These are phyloP conservation scores for Acanthochromis polyacanthus DNA, from an alignment of 2,113 vertebrate genomes.

Conservation along the genomic window DNA sequence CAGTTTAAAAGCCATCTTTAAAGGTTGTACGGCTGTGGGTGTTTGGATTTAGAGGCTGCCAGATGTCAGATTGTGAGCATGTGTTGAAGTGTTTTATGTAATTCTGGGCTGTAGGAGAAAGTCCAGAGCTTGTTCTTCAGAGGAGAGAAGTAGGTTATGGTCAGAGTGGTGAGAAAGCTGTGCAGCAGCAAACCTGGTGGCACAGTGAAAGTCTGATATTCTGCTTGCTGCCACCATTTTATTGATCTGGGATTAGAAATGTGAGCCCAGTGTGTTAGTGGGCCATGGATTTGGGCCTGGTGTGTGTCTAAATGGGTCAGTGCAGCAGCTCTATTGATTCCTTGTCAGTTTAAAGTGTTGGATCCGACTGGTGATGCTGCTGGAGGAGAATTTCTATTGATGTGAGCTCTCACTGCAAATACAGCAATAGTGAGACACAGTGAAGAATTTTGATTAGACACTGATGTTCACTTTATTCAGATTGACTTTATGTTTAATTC, in stretches of 20 bases:
- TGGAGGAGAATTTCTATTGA: slow-evolving; percentile 38
- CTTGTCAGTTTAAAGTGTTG: slow-evolving; percentile 49
- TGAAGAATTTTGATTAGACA: not conserved
- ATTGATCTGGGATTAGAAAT: slow-evolving; percentile 70
- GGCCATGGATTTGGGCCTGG: slow-evolving; percentile 39
- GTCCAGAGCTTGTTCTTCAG: not conserved
- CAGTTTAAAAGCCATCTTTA: too few relatives aligned
- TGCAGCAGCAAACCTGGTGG: not conserved
- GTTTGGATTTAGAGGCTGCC: not conserved
- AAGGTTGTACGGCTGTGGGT: too few relatives aligned
- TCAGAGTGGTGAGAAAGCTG: slow-evolving; percentile 16
- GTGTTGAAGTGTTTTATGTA: not conserved
- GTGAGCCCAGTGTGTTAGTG: slow-evolving; percentile 56
- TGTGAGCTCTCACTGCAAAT: not conserved
- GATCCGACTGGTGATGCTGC: slow-evolving; percentile 46
- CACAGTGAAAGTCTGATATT: slow-evolving; percentile 12
- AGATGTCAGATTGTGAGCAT: not conserved
- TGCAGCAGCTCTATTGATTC: slow-evolving; percentile 43
- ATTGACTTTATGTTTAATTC: too few relatives aligned
- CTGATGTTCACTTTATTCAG: not conserved
- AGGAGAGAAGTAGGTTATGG: not conserved
- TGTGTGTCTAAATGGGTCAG: slow-evolving; percentile 60
- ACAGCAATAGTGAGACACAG: not conserved
- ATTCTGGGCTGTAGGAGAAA: not conserved
- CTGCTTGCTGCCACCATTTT: slow-evolving; percentile 12